phyloP scores from a whole-genome alignment of 2,888 invertebrate genomes.

The Pterostichus niger region DNA sequence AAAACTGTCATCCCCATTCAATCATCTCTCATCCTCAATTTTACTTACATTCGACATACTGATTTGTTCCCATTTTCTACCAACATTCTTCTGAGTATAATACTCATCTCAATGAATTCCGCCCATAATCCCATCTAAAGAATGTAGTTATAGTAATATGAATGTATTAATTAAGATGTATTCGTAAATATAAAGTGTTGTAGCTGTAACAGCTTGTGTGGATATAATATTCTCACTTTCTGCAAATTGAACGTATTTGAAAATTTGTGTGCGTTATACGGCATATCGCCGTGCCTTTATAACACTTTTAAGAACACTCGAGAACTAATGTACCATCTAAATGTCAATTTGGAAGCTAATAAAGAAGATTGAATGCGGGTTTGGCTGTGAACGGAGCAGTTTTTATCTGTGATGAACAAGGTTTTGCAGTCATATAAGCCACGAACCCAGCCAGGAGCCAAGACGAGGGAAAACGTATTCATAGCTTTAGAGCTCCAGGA shows the following conservation, averaged over 20 bases:
- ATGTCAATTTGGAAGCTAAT: slow-evolving; percentile 64
- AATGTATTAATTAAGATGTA: too few relatives aligned
- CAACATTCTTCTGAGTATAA: too few relatives aligned
- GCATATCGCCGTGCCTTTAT: slow-evolving; percentile 31
- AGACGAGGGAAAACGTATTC: slow-evolving; percentile 2
- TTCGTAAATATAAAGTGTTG: too few relatives aligned
- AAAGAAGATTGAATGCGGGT: slow-evolving; percentile 62
- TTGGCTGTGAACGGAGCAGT: slow-evolving; percentile 16
- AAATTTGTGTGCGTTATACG: slow-evolving; percentile 37
- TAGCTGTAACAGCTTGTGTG: too few relatives aligned
- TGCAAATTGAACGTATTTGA: slow-evolving; percentile 46
- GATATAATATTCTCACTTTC: slow-evolving; percentile 32
- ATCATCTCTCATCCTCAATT: too few relatives aligned
- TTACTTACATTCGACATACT: too few relatives aligned
- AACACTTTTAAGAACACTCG: slow-evolving; percentile 55
- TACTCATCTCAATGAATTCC: too few relatives aligned
- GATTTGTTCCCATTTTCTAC: too few relatives aligned
- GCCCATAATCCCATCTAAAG: too few relatives aligned
- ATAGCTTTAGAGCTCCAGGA: slow-evolving; percentile 5
- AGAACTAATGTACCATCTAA: slow-evolving; percentile 60
- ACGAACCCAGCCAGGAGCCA: too few relatives aligned
- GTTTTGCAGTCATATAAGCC: slow-evolving; percentile 45
- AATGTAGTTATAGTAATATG: too few relatives aligned
- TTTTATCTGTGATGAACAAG: slow-evolving; percentile 60
- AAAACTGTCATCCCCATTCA: too few relatives aligned